Evolutionary conservation across 2,888 invertebrate genomes (phyloP), one percentile per base, ranked within the genome.

Genomic region (Drosophila mettleri): DNA sequence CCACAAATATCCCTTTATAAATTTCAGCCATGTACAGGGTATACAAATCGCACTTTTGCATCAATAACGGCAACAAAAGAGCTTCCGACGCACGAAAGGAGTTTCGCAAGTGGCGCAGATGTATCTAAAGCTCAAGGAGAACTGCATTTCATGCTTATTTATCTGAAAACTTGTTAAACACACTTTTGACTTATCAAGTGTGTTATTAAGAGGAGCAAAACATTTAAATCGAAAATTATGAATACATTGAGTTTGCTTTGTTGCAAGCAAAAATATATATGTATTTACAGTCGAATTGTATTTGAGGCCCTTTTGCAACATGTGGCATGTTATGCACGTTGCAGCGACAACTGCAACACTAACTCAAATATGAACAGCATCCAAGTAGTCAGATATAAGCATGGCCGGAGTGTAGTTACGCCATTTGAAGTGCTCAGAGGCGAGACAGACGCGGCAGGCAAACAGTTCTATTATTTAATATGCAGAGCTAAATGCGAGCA

Each of bases 381-480:
- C 62, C 48, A 57, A 57, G 24, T 51, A 68, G 59, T 49, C 55
- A 60, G n/a, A n/a, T 43, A 46, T 60, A 63, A 49, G 22, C 18
- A 29, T 58, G 70, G 34, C 58, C 60, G 6, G 22, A 34, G 49
- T 29, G 54, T 14, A 43, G 75, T 81, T 86, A 51, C 81, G 78
- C 54, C 80, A 80, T 65, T 74, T 58, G 65, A 43, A 61, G 79
- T 45, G 60, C 64, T 62, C 43, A 38, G 2, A 16, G n/a, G 29
- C 14, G 9, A 12, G 46, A 64, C 63, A 61, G 62, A 31, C 52
- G 61, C 49, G 65, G 59, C 73, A 73, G 65, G 59, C 73, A 73
- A 87, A 88, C 88, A 82, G 84, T 85, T 85, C 85, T 85, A 88
- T 85, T 85, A 85, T 87, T 88, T 85, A 85, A 85, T 85, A 87